Conservation (phyloP, 2,888 invertebrate species). For the Elegia similella region DNA sequence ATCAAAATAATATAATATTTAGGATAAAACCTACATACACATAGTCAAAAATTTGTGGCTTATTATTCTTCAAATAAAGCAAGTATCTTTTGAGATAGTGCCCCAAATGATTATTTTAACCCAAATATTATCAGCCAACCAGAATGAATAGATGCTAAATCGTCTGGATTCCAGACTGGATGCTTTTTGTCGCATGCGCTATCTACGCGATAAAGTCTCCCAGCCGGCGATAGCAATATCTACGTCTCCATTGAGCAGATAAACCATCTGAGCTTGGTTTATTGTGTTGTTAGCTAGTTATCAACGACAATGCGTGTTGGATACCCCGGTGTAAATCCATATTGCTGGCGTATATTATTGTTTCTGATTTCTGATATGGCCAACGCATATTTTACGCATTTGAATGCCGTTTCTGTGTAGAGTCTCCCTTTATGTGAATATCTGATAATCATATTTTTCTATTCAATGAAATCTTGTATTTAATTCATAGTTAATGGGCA, state of each 20-base stretch:
- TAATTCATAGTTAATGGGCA: too few relatives aligned
- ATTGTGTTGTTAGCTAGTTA: constrained; percentile 31
- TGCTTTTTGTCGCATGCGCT: constrained; percentile 10
- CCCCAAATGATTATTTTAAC: too few relatives aligned
- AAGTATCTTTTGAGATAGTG: too few relatives aligned
- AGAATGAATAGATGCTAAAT: background rate
- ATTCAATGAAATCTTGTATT: too few relatives aligned
- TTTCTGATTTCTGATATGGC: constrained; percentile 9
- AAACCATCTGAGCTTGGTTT: constrained; percentile 41
- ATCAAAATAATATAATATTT: too few relatives aligned
- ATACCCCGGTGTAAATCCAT: constrained; percentile 7
- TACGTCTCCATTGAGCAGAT: constrained; percentile 47
- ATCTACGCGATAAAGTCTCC: constrained; percentile 11
- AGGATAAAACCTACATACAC: too few relatives aligned
- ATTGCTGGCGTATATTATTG: constrained; percentile 7
- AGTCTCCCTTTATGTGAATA: background rate
- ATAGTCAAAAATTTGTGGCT: too few relatives aligned
- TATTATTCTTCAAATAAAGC: too few relatives aligned
- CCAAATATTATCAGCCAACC: background rate
- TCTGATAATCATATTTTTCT: too few relatives aligned
- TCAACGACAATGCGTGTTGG: constrained; percentile 12
- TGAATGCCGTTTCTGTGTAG: constrained; percentile 4
- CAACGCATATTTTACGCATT: constrained; percentile 10
- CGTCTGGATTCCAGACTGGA: background rate
- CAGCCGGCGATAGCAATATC: constrained; percentile 36